Percentiles rank a stretch among this genome's conserved stretches.
These are phyloP conservation scores for Hippocampus barbouri DNA, from an alignment of 2,113 vertebrate genomes.

Conservation along the genomic window DNA sequence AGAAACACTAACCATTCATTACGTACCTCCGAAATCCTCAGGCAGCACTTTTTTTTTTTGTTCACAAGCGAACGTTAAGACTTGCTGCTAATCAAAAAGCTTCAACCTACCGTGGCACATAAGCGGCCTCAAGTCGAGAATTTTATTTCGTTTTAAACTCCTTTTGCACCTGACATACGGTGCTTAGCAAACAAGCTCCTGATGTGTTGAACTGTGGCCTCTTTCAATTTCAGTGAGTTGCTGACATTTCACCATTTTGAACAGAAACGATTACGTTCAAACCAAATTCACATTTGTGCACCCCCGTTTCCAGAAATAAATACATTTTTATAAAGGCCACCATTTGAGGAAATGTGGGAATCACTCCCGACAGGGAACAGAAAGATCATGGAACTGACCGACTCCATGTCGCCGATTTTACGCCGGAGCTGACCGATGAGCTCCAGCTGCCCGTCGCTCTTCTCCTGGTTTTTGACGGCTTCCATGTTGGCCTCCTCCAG, in stretches of 20 bases:
- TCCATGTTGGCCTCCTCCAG: conserved; percentile 78
- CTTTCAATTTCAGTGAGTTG: no score
- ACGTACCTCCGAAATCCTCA: neutral
- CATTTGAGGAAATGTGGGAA: neutral
- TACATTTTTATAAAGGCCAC: neutral
- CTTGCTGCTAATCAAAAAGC: neutral
- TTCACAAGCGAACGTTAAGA: neutral
- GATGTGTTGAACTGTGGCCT: no score
- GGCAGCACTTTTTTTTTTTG: neutral
- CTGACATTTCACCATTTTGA: no score
- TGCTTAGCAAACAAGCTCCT: no score
- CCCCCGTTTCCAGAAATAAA: no score
- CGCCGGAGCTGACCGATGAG: conserved; percentile 75
- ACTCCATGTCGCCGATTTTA: conserved; percentile 70
- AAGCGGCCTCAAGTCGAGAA: neutral
- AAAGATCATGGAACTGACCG: conserved; percentile 63
- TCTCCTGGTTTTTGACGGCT: conserved; percentile 71
- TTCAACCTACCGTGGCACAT: neutral
- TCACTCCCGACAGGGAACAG: neutral
- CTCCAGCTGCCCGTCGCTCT: conserved; percentile 70
- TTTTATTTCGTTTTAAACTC: no score
- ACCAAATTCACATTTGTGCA: no score
- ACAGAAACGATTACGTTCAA: no score
- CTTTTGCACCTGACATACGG: no score
- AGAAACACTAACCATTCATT: neutral